Conservation (phyloP, 2,797 vertebrate genomes). For the Scleropages formosus region DNA sequence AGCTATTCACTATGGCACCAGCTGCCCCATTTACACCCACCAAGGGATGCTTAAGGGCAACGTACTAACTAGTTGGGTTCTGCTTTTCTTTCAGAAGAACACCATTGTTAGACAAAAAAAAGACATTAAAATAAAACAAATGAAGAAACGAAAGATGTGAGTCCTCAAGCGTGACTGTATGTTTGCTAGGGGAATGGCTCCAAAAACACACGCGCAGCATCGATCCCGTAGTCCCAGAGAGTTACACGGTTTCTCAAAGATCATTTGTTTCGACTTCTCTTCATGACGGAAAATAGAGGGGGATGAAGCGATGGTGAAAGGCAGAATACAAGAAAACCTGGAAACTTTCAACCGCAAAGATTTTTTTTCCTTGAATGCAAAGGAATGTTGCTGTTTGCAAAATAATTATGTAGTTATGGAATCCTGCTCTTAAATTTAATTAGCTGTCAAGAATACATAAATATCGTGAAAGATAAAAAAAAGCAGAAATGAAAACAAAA, state of each 20-base stretch:
- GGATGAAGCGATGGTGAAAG: background rate
- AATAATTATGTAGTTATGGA: background rate
- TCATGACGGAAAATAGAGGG: background rate
- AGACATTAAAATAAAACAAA: background rate
- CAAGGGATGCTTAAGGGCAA: background rate
- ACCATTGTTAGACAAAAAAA: background rate
- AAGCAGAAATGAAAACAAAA: conserved; percentile 17
- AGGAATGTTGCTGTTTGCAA: background rate
- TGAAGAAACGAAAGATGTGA: too few species aligned
- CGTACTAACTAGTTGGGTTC: background rate
- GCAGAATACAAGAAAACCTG: background rate
- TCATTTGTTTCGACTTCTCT: background rate
- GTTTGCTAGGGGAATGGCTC: too few species aligned
- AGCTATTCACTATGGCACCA: too few species aligned
- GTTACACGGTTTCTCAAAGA: background rate
- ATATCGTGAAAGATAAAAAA: background rate
- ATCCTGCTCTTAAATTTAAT: conserved; percentile 8
- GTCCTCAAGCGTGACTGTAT: too few species aligned
- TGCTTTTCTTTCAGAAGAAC: too few species aligned
- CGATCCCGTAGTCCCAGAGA: too few species aligned
- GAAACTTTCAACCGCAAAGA: conserved; percentile 16
- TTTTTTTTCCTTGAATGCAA: background rate
- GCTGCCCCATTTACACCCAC: too few species aligned
- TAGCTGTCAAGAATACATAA: conserved; percentile 5
- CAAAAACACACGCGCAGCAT: too few species aligned